Evolutionary conservation across 2,113 vertebrate genomes (phyloP), one percentile per base, ranked within the genome.

Genomic region (Baryphthengus martii): DNA sequence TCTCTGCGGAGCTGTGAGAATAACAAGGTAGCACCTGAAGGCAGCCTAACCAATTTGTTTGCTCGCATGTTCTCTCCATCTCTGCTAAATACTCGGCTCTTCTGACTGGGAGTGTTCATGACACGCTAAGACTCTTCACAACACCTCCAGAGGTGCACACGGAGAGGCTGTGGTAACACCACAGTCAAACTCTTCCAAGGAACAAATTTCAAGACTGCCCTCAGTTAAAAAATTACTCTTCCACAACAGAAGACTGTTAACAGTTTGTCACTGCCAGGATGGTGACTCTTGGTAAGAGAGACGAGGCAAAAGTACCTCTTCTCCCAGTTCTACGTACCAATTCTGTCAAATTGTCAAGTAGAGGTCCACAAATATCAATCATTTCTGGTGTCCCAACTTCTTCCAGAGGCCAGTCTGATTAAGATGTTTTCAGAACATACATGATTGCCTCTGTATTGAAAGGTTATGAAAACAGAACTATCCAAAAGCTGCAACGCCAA

Each of bases 81-180:
- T 33, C 9, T 5, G 28, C 42, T 37, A 26, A 8, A 39, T 37
- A 16, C 28, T 26, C 68, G 33, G 33, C 52, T 29, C 33, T 78
- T 52, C 5, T 14, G 14, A 47, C 67, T 24, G 8, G 19, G 47
- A 72, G 9, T 0, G 6, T 35, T 72, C 23, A 3, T 5, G 19
- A 72, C 0, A 0, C 5, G 7, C 4, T 21, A 6, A 3, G 23
- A 73, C 35, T 35, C 40, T 37, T 33, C 50, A 71, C 33, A 55
- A 23, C 13, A 1, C 42, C 42, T 49, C 18, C 73, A 71, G 17
- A 68, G 50, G 7, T 16, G 53, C 23, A n/a, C 18, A 40, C 28
- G 13, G 35, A 44, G 23, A 29, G 33, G 37, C 52, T n/a, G 28
- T 10, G 21, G 56, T 33, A 42, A 40, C 9, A 59, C 42, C 24